Percentiles rank a stretch among this genome's conserved stretches.
Conservation (phyloP, 2,113 vertebrate genomes). For the Elanoides forficatus region DNA sequence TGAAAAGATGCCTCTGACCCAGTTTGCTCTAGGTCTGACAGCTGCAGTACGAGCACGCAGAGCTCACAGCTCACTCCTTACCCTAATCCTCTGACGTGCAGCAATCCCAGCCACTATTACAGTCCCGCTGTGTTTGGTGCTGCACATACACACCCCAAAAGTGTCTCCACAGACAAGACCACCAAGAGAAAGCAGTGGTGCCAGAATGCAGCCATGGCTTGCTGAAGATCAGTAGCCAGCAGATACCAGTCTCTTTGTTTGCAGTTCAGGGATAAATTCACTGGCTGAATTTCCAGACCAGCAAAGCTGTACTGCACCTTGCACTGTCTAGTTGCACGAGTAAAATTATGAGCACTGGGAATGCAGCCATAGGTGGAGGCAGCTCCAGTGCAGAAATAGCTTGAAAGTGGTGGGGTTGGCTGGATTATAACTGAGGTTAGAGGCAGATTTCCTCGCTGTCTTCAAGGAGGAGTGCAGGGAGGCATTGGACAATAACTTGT, state of each 20-base stretch:
- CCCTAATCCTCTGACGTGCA: not conserved
- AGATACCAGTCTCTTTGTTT: not conserved
- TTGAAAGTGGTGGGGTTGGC: not conserved
- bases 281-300: not conserved
- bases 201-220: not conserved
- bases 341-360: not conserved
- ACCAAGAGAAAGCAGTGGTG: not conserved
- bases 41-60: not conserved
- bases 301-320: not conserved
- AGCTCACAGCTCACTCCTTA: not conserved
- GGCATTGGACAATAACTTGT: not conserved
- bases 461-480: not conserved
- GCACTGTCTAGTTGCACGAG: not conserved
- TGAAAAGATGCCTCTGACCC: not conserved
- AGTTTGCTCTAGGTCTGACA: not conserved
- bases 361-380: not conserved
- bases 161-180: rapidly evolving
- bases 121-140: not conserved
- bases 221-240: not conserved
- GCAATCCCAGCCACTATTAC: not conserved
- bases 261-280: not conserved
- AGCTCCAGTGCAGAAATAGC: not conserved
- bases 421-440: not conserved
- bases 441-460: not conserved
- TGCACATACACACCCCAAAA: not conserved